Conservation (phyloP, 2,113 vertebrate genomes). For the Myotis brandtii region DNA sequence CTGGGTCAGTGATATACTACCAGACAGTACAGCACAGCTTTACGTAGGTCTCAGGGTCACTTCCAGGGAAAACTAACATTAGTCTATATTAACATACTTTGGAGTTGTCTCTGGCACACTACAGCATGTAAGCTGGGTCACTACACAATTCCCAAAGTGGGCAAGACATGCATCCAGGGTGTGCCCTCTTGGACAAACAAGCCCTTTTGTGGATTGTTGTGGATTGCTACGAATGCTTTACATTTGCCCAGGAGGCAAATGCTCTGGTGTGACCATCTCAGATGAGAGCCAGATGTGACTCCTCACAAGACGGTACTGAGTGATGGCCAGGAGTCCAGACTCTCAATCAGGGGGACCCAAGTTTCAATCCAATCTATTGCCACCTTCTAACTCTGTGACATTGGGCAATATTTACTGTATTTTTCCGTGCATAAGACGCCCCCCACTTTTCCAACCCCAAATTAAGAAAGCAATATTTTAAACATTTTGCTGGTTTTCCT, state of each 20-base stretch:
- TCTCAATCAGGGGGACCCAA: not conserved
- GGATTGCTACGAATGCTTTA: not conserved
- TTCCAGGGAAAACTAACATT: not conserved
- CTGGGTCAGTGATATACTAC: not conserved
- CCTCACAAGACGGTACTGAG: not conserved
- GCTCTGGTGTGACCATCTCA: not conserved
- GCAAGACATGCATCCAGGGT: not conserved
- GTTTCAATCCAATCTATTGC: not conserved
- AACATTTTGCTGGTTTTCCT: no score
- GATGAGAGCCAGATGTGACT: not conserved
- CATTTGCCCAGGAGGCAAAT: not conserved
- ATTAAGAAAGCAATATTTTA: no score
- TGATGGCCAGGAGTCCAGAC: not conserved
- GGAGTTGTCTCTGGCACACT: not conserved
- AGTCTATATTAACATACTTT: not conserved
- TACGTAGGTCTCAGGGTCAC: not conserved
- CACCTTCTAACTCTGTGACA: not conserved
- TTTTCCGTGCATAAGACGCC: no score
- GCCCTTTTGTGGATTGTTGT: fast-evolving
- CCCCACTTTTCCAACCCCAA: no score
- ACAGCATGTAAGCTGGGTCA: not conserved
- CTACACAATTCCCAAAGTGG: not conserved
- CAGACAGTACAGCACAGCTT: not conserved
- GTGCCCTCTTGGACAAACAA: not conserved
- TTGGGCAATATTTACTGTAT: not conserved